Evolutionary conservation across 2,888 invertebrate species (phyloP).

Genomic region (Tenthredo distinguenda): DNA sequence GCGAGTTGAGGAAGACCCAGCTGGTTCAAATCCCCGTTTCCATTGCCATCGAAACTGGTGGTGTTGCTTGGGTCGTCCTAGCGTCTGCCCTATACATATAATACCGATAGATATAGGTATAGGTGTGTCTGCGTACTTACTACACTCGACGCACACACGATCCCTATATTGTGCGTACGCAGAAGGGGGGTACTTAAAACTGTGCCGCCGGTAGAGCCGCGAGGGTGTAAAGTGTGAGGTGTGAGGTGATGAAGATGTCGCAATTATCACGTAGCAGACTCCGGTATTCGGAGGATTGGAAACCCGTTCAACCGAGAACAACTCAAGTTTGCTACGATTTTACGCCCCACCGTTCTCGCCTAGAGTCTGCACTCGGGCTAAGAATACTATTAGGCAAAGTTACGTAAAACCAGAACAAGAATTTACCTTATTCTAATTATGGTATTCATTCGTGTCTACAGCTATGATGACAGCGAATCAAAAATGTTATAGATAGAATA

Average conservation of each 20-base stretch:
- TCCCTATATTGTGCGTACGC: conserved; percentile 35
- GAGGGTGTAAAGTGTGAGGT: conserved; percentile 37
- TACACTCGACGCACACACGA: background rate
- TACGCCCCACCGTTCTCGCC: background rate
- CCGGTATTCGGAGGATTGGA: conserved; percentile 21
- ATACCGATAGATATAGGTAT: background rate
- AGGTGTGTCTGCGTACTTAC: background rate
- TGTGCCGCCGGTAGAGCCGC: conserved; percentile 14
- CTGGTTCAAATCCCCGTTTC: conserved; percentile 66
- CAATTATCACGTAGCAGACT: conserved; percentile 48
- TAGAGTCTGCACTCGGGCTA: background rate
- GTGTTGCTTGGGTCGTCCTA: conserved; percentile 17
- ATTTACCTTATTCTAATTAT: background rate
- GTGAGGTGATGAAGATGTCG: conserved; percentile 49
- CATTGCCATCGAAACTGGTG: conserved; percentile 54
- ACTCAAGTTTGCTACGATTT: conserved; percentile 34
- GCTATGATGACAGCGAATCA: background rate
- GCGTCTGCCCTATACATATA: background rate
- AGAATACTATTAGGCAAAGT: background rate
- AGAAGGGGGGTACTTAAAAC: conserved; percentile 30
- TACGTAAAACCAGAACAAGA: background rate
- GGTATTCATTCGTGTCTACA: background rate
- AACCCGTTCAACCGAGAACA: conserved; percentile 10
- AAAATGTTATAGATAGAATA: too few species aligned
- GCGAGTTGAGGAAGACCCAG: conserved; percentile 58